Evolutionary conservation across 2,888 invertebrate species (phyloP), one percentile per base, ranked within the genome.

Genomic region (Diachrysia chrysitis): DNA sequence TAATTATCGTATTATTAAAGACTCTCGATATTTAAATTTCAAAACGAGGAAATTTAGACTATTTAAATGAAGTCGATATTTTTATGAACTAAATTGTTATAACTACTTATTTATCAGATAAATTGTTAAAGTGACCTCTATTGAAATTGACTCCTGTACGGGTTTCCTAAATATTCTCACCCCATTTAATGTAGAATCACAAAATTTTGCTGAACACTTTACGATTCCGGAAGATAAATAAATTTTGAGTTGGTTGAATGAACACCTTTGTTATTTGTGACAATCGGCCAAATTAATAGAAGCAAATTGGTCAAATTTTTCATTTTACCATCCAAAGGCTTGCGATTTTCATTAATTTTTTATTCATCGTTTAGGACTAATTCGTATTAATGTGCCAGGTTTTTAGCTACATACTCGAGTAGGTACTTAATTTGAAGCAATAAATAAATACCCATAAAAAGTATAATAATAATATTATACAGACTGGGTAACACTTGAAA

Each of bases 171-270:
- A 85, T 82, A 81, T 86, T 88, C 85, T 77, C 82, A 81, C 83
- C 74, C 73, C 65, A 81, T 54, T 71, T 80, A 79, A 73, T 84
- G 80, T 51, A 71, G 81, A 79, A 72, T 84, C 81, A 63, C 75
- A 69, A 81, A 88, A 85, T 85, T 85, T 83, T 81, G 80, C 81
- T 82, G 81, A 55, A 78, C 63, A 76, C 74, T 75, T 82, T 80
- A 82, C 83, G 82, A 82, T 80, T 83, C 63, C 66, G 71, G 73
- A 71, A 73, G 81, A 83, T 86, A n/a, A 82, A 85, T 86, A 86
- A 82, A 88, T 70, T 70, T 66, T 56, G 56, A 42, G 17, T 55
- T 54, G 70, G 70, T 79, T 35, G 62, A 67, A 63, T 58, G 65
- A 73, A 73, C 71, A 72, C 77, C 77, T 85, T 84, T 84, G 83